A percentile compares a stretch with the other conserved stretches of the same genome.
These are phyloP conservation scores for Hypolimnas misippus DNA, from an alignment of 2,888 invertebrate genomes.

Conservation along the genomic window DNA sequence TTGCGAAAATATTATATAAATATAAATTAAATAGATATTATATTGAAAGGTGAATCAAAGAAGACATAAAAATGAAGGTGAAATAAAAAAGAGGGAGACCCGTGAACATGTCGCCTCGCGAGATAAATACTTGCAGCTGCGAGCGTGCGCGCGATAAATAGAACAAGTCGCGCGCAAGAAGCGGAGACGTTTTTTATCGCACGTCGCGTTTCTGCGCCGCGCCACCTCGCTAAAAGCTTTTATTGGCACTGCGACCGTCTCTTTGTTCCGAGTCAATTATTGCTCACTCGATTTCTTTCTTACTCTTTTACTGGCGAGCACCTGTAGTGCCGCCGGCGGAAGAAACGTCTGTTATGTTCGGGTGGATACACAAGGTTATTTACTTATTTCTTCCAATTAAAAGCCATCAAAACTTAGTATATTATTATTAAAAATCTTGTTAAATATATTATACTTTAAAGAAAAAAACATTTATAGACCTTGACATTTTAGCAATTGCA, in stretches of 20 bases:
- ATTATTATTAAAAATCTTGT: too few species aligned
- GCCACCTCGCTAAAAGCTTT: constrained; percentile 32
- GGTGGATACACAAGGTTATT: not conserved
- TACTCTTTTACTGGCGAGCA: constrained; percentile 15
- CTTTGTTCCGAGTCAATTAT: constrained; percentile 37
- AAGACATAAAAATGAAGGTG: not conserved
- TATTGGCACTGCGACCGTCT: constrained; percentile 30
- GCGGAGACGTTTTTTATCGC: constrained; percentile 28
- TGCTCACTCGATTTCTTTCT: constrained; percentile 28
- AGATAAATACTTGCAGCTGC: not conserved
- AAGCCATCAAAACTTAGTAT: not conserved
- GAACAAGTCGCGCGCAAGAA: constrained; percentile 20
- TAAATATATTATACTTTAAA: too few species aligned
- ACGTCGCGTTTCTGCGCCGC: constrained; percentile 19
- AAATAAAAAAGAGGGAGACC: not conserved
- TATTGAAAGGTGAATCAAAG: not conserved
- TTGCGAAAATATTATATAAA: too few species aligned
- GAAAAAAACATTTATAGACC: too few species aligned
- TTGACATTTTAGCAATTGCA: too few species aligned
- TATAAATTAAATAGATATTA: too few species aligned
- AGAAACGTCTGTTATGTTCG: not conserved
- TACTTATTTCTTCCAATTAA: not conserved
- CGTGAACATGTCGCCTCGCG: not conserved
- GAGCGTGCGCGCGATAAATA: constrained; percentile 22
- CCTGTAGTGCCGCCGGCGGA: not conserved